phyloP scores from a whole-genome alignment of 2,113 vertebrate species.

The Erinaceus europaeus region DNA sequence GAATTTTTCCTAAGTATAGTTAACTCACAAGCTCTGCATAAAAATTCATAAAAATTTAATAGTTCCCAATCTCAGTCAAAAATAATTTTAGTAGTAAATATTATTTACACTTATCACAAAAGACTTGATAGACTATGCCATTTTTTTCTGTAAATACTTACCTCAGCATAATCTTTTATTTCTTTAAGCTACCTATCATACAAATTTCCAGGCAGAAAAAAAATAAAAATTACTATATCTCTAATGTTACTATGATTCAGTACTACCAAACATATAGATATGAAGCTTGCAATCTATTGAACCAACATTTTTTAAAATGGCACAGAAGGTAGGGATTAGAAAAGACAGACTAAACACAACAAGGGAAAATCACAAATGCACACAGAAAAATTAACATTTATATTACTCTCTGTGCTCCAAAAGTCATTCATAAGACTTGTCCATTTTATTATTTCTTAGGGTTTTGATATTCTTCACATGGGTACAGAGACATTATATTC shows the following conservation, averaged over 20 bases:
- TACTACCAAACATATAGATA: no score
- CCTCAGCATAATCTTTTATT: not conserved
- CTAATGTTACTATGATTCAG: not conserved
- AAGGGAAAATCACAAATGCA: slow-evolving; percentile 28
- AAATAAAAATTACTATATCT: not conserved
- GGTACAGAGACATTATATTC: slow-evolving; percentile 34
- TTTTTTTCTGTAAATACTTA: not conserved
- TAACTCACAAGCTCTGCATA: no score
- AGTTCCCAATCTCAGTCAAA: not conserved
- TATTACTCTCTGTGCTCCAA: slow-evolving; percentile 30
- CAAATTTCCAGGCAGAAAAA: not conserved
- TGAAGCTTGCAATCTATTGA: not conserved
- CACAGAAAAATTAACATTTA: slow-evolving; percentile 50
- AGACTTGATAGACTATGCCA: not conserved
- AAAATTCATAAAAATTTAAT: no score
- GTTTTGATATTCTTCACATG: slow-evolving; percentile 10
- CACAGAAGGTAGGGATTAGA: not conserved
- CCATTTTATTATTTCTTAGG: slow-evolving; percentile 36
- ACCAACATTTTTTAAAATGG: not conserved
- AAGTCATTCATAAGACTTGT: not conserved
- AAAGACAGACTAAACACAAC: no score
- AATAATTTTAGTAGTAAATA: not conserved
- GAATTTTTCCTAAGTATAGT: no score
- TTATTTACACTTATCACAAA: not conserved
- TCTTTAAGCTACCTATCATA: not conserved